phyloP scores from a whole-genome alignment of 2,888 invertebrate species.

The Adelognathus sp. region DNA sequence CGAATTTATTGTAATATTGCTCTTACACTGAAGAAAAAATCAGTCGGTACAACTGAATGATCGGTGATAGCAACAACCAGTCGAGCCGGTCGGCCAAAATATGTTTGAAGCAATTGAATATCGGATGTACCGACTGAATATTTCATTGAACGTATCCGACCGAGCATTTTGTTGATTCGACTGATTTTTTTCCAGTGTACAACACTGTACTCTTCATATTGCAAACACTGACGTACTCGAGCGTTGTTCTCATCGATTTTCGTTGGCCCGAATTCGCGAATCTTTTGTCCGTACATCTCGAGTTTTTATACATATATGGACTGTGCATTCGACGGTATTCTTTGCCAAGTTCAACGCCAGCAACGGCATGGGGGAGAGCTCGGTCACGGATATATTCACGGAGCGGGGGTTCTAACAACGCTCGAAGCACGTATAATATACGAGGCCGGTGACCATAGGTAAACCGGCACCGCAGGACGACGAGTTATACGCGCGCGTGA shows the following conservation, averaged over 20 bases:
- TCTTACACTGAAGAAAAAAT: too few relatives aligned
- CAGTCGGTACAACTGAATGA: too few relatives aligned
- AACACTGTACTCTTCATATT: background rate
- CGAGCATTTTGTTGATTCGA: too few relatives aligned
- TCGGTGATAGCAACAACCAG: too few relatives aligned
- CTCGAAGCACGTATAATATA: conserved; percentile 5
- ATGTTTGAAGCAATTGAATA: too few relatives aligned
- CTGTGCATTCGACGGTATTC: conserved; percentile 18
- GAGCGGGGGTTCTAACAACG: background rate
- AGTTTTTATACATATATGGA: conserved; percentile 15
- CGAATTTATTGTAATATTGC: too few relatives aligned
- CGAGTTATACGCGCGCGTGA: conserved; percentile 56
- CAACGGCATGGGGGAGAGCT: conserved; percentile 5
- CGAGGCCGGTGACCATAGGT: conserved; percentile 22
- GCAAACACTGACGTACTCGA: background rate
- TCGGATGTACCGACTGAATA: too few relatives aligned
- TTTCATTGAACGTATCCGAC: too few relatives aligned
- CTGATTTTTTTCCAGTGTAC: background rate
- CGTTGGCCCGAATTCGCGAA: conserved; percentile 7
- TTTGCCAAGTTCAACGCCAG: background rate
- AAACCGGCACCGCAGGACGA: conserved; percentile 32
- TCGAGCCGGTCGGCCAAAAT: too few relatives aligned
- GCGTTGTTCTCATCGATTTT: background rate
- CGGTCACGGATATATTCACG: background rate
- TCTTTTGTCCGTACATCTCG: background rate